A percentile compares a stretch with the other conserved stretches of the same genome.
phyloP scores from a whole-genome alignment of 2,797 vertebrate species.

The Anabacerthia variegaticeps region DNA sequence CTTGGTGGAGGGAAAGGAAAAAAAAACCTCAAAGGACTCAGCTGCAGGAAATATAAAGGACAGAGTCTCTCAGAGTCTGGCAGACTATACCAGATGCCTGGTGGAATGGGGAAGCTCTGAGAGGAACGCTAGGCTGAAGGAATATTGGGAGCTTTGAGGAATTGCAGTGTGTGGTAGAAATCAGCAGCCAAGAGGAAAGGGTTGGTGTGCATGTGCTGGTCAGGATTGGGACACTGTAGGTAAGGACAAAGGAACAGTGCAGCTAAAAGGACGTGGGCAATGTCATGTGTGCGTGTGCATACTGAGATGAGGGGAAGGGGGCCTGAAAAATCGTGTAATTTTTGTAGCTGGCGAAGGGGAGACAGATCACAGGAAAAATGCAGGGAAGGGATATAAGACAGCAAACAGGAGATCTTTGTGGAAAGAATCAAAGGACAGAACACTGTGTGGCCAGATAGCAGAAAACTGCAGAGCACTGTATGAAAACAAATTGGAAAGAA shows the following conservation, averaged over 20 bases:
- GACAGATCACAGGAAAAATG: neutral
- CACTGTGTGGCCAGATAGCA: neutral
- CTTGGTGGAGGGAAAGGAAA: neutral
- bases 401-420: neutral
- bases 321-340: neutral
- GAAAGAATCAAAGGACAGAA: neutral
- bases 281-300: neutral
- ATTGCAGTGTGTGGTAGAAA: neutral
- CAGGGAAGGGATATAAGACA: neutral
- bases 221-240: neutral
- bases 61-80: neutral
- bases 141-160: neutral
- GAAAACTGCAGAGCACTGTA: neutral
- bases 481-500: neutral
- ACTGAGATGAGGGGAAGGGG: fast-evolving
- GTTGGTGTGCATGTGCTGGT: neutral
- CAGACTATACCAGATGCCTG: neutral
- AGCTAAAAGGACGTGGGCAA: neutral
- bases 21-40: neutral
- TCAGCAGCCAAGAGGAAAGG: neutral
- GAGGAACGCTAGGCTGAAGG: neutral
- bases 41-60: neutral
- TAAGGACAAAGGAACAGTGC: neutral
- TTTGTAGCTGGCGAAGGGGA: neutral
- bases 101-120: neutral